Evolutionary conservation across 2,797 vertebrate genomes (phyloP), one percentile per base, ranked within the genome.

Genomic region (Gephyroberyx darwinii): DNA sequence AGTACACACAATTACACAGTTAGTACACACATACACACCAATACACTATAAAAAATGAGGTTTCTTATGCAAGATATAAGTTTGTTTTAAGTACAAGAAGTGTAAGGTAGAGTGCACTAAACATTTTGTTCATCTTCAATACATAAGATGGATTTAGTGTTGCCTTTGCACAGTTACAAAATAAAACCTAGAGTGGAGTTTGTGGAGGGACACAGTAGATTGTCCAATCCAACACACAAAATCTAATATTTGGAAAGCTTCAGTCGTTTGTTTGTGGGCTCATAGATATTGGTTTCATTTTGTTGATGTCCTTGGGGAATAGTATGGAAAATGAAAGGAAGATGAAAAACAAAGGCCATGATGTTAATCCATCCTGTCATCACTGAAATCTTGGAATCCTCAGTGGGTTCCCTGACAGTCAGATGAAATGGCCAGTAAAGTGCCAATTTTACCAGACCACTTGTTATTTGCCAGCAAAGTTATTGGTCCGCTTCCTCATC

Each of bases 281-380:
- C 67, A 67, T 75, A 78, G 77, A 78, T 90, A 88, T 88, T 91
- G 86, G 84, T 88, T 89, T 87, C 74, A 88, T 88, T 87, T 84
- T 74, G 76, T 68, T 73, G 84, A 64, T 81, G 81, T 85, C 86
- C 81, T 69, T 57, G 33, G 88, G 82, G 89, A 79, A 67, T 55
- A 63, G 82, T 64, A 45, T 77, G 79, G 62, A 75, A 88, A 82
- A 89, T 88, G 77, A 89, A 84, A 81, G 83, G 65, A 83, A 86
- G 88, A 90, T 92, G 89, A 88, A 91, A 90, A 88, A 85, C 82
- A 85, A 89, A 88, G 82, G 81, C 83, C 43, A 43, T 88, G 78
- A 91, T 89, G 89, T 85, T 93, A 91, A 93, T 90, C 86, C 81
- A 69, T 88, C 72, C 82, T 90, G 89, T 86, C 90, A 85, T 90